Evolutionary conservation across 2,113 vertebrate species (phyloP).

Genomic region (Vanacampus margaritifer): DNA sequence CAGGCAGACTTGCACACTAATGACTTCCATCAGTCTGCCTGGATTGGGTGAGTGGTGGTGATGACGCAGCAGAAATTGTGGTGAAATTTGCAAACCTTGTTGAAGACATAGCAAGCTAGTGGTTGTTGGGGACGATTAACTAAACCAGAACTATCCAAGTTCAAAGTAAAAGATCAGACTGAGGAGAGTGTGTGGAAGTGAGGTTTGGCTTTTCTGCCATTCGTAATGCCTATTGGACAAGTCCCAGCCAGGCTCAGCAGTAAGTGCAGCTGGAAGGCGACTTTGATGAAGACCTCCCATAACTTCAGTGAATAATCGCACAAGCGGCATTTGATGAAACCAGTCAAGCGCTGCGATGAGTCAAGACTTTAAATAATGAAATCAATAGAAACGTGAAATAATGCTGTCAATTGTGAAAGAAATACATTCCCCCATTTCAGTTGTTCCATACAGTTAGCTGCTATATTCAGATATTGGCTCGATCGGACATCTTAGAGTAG

Average conservation of each 20-base stretch:
- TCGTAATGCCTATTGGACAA: conserved; percentile 44
- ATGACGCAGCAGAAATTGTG: conserved; percentile 57
- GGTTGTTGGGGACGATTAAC: conserved; percentile 26
- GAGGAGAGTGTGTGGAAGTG: conserved; percentile 41
- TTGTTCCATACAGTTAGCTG: not conserved
- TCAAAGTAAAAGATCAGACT: conserved; percentile 53
- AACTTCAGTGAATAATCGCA: conserved; percentile 11
- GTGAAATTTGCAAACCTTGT: conserved; percentile 48
- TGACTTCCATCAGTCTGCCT: conserved; percentile 48
- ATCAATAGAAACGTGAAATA: not conserved
- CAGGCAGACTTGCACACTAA: conserved; percentile 48
- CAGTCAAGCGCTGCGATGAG: conserved; percentile 15
- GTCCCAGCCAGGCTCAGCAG: conserved; percentile 28
- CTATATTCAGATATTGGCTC: not conserved
- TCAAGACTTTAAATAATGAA: not conserved
- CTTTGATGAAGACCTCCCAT: conserved; percentile 20
- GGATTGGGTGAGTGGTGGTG: conserved; percentile 35
- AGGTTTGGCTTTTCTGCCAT: conserved; percentile 59
- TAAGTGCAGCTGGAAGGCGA: conserved; percentile 24
- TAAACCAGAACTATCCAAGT: conserved; percentile 44
- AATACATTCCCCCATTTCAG: not conserved
- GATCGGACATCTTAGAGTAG: too few relatives aligned
- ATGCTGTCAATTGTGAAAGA: not conserved
- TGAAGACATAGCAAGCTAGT: conserved; percentile 22
- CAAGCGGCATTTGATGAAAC: conserved; percentile 19